Percentiles rank a stretch among this genome's conserved stretches.
Evolutionary conservation across 2,888 invertebrate genomes (phyloP).

Genomic region (Mythimna pallens): DNA sequence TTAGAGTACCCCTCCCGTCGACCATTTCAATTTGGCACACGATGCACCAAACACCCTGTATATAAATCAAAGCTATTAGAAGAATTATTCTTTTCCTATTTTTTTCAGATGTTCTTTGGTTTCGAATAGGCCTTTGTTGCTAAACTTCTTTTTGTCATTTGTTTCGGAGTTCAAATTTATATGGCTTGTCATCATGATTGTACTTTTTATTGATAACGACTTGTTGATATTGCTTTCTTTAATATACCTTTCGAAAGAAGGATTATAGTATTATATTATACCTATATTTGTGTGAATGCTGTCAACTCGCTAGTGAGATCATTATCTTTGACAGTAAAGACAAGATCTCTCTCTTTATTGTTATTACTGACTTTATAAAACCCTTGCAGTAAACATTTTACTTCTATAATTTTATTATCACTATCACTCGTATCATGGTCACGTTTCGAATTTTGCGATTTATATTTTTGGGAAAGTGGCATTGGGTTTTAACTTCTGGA

Average conservation of each 20-base stretch:
- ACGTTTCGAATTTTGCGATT: too few species aligned
- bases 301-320: slow-evolving; percentile 5
- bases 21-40: too few species aligned
- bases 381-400: not conserved
- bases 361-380: slow-evolving; percentile 1
- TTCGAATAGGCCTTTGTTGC: not conserved
- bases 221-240: not conserved
- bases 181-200: slow-evolving; percentile 12
- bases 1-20: too few species aligned
- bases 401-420: not conserved
- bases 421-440: not conserved
- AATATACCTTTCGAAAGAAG: slow-evolving; percentile 4
- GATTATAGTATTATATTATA: not conserved
- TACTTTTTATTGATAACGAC: not conserved
- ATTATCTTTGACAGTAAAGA: slow-evolving; percentile 7
- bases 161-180: not conserved
- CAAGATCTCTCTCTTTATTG: not conserved
- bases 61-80: not conserved
- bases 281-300: not conserved
- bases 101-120: slow-evolving; percentile 18
- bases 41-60: too few species aligned
- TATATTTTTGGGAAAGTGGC: too few species aligned
- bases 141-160: slow-evolving; percentile 5
- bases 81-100: not conserved
- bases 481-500: too few species aligned